Evolutionary conservation across 1,140 invertebrate species (phyloP).

Genomic region (Drosophila rufa): DNA sequence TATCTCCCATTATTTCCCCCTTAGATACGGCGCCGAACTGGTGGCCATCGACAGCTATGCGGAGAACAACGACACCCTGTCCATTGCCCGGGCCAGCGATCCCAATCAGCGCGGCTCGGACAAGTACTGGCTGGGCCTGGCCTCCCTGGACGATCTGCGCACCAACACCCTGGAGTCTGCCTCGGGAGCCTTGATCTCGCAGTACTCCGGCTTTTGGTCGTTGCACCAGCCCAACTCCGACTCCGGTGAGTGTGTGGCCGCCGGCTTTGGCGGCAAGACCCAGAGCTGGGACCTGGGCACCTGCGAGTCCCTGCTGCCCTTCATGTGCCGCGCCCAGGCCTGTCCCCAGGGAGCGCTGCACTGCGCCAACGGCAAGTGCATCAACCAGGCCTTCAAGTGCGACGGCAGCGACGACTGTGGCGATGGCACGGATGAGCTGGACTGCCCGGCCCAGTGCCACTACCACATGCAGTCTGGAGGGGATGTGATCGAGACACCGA

Average conservation of each 20-base stretch:
- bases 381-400: conserved; percentile 95
- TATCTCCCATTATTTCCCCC: conserved; percentile 37
- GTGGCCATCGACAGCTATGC: conserved; percentile 95
- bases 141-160: conserved; percentile 94
- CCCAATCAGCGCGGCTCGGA: conserved; percentile 86
- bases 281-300: conserved; percentile 97
- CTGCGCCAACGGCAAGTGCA: conserved; percentile 96
- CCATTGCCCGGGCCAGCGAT: conserved; percentile 89
- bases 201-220: conserved; percentile 97
- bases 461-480: conserved; percentile 97
- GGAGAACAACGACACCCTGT: conserved; percentile 95
- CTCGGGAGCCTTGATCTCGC: conserved; percentile 94
- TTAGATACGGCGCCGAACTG: conserved; percentile 96
- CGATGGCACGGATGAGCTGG: conserved; percentile 95
- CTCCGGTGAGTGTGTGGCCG: conserved; percentile 95
- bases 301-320: conserved; percentile 96
- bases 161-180: conserved; percentile 97
- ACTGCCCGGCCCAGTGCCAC: conserved; percentile 94
- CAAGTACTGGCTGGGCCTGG: conserved; percentile 94
- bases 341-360: conserved; percentile 96
- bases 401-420: conserved; percentile 97
- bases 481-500: conserved; percentile 97
- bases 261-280: conserved; percentile 89
- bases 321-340: conserved; percentile 96
- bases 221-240: conserved; percentile 93